Base-by-base conservation (phyloP, 2,888 invertebrate species). In the Rhagium mordax region DNA sequence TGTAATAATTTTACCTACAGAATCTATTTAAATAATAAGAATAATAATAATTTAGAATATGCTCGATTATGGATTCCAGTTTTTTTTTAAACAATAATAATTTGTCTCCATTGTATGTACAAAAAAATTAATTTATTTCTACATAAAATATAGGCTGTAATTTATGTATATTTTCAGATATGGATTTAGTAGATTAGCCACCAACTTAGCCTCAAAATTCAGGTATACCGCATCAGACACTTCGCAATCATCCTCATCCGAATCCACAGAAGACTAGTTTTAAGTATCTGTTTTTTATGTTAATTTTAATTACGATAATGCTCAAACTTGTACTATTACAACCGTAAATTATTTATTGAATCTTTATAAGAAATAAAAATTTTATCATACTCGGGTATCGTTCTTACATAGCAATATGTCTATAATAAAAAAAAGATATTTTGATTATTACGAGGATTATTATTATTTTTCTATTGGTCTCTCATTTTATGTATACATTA, bases 161-260 rank as follows among this genome's bases (percentile, higher is more conserved):
- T 47, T 49, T 49, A 16, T 20, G 61, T 73, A 74, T 76, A 76
- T 64, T 83, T 85, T 47, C 76, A 87, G 87, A 59, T 83, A 85
- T 77, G 84, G 83, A 62, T 82, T 87, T 57, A 81, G 84, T 15
- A 79, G 85, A 66, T 78, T 87, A 49, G 86, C 87, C 5, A 83
- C 82, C 21, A 84, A 78, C 74, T 78, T 87, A 49, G 86, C 85
- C 3, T 77, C 85, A 3, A 83, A 82, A 72, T 81, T 87, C 41
- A 61, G 74, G 48, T 65, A 76, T 18, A 41, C 64, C 13, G 57
- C 74, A 5, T 49, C 69, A 47, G 75, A 74, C 3, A 24, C 48
- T 18, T 70, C 74, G 0, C 41, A 49, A 10, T 71, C 74, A 27
- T 53, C 67, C 13, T 53, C 67, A 20, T 76, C 73, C 21, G 77